phyloP scores from a whole-genome alignment of 2,113 vertebrate species.

The Nibea albiflora region DNA sequence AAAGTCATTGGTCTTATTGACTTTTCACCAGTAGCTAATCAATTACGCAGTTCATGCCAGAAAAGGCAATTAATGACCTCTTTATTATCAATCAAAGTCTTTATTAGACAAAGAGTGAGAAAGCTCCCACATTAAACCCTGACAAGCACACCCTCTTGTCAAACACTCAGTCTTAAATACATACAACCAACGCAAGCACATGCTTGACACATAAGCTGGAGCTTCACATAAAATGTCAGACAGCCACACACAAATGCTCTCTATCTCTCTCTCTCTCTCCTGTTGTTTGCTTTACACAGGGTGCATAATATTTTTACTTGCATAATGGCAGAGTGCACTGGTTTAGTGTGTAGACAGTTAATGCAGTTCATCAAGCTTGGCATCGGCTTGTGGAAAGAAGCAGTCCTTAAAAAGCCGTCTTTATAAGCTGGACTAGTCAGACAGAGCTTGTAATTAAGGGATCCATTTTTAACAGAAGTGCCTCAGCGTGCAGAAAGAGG shows the following conservation, averaged over 20 bases:
- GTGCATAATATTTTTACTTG: neutral
- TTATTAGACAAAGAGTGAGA: neutral
- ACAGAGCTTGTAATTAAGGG: conserved; percentile 58
- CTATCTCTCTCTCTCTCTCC: too few species aligned
- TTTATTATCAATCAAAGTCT: neutral
- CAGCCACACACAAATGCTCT: neutral
- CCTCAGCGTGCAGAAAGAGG: conserved; percentile 32
- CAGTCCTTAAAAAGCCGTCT: conserved; percentile 13
- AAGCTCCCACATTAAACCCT: neutral
- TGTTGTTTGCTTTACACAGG: neutral
- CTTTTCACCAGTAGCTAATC: neutral
- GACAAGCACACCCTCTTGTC: neutral
- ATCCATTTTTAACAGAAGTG: conserved; percentile 60
- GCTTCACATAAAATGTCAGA: neutral
- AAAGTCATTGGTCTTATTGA: too few species aligned
- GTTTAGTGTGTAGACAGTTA: neutral
- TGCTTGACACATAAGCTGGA: neutral
- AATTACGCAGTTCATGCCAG: neutral
- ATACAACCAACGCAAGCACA: neutral
- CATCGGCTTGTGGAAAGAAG: neutral
- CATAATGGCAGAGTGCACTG: neutral
- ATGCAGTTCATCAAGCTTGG: neutral
- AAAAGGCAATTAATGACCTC: neutral
- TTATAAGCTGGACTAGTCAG: conserved; percentile 10
- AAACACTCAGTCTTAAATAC: neutral